These are phyloP conservation scores for Erpobdella octoculata DNA, from an alignment of 2,888 invertebrate species.

Conservation along the genomic window DNA sequence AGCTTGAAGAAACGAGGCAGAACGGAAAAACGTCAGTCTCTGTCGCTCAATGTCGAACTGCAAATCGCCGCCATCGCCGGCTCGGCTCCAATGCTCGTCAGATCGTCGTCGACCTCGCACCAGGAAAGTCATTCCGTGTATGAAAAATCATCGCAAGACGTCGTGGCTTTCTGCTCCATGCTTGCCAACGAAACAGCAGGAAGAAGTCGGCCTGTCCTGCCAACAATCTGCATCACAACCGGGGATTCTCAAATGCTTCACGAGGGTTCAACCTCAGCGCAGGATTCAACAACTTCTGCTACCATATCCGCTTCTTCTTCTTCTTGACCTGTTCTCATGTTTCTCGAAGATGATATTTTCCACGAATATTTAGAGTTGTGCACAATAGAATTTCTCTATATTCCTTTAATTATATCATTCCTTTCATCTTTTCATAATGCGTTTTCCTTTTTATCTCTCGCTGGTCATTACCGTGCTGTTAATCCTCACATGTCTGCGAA, in stretches of 20 bases:
- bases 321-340: too few species aligned
- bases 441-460: too few species aligned
- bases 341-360: too few species aligned
- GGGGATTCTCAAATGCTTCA: conserved; percentile 5
- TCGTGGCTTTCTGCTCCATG: background rate
- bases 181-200: background rate
- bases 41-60: conserved; percentile 9
- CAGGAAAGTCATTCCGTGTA: background rate
- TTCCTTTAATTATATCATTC: too few species aligned
- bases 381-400: too few species aligned
- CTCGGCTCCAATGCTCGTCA: conserved; percentile 25
- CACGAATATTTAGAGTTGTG: too few species aligned
- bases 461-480: too few species aligned
- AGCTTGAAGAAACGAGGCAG: conserved; percentile 34
- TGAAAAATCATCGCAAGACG: background rate
- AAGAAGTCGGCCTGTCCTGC: background rate
- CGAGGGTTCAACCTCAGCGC: too few species aligned
- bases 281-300: too few species aligned
- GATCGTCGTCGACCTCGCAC: background rate
- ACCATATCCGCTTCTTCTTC: too few species aligned
- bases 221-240: conserved; percentile 4
- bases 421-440: too few species aligned
- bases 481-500: too few species aligned
- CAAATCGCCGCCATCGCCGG: conserved; percentile 24
- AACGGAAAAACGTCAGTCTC: conserved; percentile 12